A percentile compares a stretch with the other conserved stretches of the same genome.
These are phyloP conservation scores for Melolontha melolontha DNA, from an alignment of 2,888 invertebrate species.

Conservation along the genomic window DNA sequence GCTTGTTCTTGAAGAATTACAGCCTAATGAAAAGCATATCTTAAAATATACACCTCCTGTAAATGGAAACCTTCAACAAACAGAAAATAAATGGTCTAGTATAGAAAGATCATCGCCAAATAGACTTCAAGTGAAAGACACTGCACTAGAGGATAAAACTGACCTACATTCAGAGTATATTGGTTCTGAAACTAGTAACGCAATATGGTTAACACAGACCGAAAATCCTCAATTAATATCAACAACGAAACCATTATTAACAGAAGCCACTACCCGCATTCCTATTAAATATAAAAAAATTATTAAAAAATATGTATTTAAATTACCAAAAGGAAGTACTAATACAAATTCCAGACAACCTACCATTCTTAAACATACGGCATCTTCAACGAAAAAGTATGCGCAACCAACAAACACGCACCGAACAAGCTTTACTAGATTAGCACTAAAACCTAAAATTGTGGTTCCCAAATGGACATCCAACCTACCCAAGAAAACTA, in stretches of 20 bases:
- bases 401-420: not conserved
- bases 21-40: not conserved
- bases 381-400: not conserved
- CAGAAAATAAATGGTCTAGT: too few relatives aligned
- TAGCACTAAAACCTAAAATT: not conserved
- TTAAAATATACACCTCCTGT: not conserved
- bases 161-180: too few relatives aligned
- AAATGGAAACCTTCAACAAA: too few relatives aligned
- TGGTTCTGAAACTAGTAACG: too few relatives aligned
- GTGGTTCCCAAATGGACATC: not conserved
- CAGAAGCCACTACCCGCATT: too few relatives aligned
- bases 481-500: too few relatives aligned
- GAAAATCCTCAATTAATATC: too few relatives aligned
- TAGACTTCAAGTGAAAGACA: too few relatives aligned
- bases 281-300: conserved; percentile 20
- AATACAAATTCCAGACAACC: not conserved
- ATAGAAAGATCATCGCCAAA: too few relatives aligned
- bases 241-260: too few relatives aligned
- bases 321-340: not conserved
- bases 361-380: not conserved
- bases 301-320: conserved; percentile 25
- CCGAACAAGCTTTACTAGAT: not conserved
- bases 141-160: too few relatives aligned
- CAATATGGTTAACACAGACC: too few relatives aligned
- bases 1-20: conserved; percentile 4